phyloP scores from a whole-genome alignment of 2,888 invertebrate species.

The Sinopyrophorus schimmeli region DNA sequence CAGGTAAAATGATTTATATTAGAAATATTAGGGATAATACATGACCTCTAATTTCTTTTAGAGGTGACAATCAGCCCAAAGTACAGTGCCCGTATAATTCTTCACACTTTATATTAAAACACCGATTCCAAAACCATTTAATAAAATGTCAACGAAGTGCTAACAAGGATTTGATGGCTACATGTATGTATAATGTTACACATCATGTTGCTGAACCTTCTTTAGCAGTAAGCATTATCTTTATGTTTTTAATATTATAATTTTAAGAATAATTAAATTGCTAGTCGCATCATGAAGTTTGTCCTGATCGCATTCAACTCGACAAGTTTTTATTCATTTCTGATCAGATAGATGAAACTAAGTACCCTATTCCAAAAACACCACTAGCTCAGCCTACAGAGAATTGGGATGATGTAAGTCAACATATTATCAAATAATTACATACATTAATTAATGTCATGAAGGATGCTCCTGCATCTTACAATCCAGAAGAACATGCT shows the following conservation, averaged over 20 bases:
- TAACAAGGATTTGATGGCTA: slow-evolving; percentile 50
- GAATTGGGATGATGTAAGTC: slow-evolving; percentile 46
- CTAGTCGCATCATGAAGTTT: slow-evolving; percentile 43
- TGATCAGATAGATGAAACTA: slow-evolving; percentile 22
- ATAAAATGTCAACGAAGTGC: slow-evolving; percentile 62
- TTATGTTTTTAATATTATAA: slow-evolving; percentile 2
- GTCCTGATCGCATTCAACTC: slow-evolving; percentile 37
- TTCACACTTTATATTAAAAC: slow-evolving; percentile 59
- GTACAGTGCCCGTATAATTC: slow-evolving; percentile 63
- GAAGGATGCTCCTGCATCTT: slow-evolving; percentile 33
- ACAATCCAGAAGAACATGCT: slow-evolving; percentile 38
- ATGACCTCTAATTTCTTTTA: too few species aligned
- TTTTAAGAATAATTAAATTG: slow-evolving; percentile 21
- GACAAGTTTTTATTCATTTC: slow-evolving; percentile 37
- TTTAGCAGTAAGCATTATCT: slow-evolving; percentile 52
- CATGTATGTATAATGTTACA: slow-evolving; percentile 62
- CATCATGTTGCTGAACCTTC: slow-evolving; percentile 62
- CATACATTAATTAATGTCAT: slow-evolving; percentile 10
- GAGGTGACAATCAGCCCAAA: slow-evolving; percentile 44
- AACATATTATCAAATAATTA: not conserved
- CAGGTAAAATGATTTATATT: too few species aligned
- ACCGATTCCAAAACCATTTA: slow-evolving; percentile 60
- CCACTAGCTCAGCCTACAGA: slow-evolving; percentile 35
- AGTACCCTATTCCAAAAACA: slow-evolving; percentile 31
- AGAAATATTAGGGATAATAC: too few species aligned